Evolutionary conservation across 2,888 invertebrate genomes (phyloP), one percentile per base, ranked within the genome.

Genomic region (Ferdinandea cuprea): DNA sequence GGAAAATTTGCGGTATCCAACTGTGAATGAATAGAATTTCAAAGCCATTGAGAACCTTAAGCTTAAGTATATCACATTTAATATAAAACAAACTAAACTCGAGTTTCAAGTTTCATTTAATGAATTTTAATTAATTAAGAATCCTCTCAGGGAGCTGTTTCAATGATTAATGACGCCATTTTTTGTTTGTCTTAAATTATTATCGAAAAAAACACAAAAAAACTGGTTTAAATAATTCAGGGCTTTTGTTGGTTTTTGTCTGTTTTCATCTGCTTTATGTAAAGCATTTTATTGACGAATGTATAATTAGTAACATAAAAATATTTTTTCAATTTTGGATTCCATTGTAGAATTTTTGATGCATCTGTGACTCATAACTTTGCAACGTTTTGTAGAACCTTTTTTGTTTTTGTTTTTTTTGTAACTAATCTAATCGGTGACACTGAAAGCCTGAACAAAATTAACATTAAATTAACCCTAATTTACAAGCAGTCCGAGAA

Each of bases 391-490:
- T 11, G 9, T 17, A 15, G n/a, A n/a, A 9, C 6, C 30, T 52
- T 17, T n/a, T 32, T 17, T n/a, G 5, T 19, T n/a, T n/a, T n/a
- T n/a, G n/a, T n/a, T n/a, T n/a, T n/a, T n/a, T n/a, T 30, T 35
- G 6, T n/a, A 50, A 30, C 6, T 21, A 37, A 54, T 37, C 54
- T 37, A 54, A 54, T 54, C 54, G 21, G 5, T 3, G n/a, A 37
- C 19, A 54, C 19, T n/a, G 35, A 35, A 35, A 17, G 6, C 19
- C 17, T 44, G 17, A 17, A 21, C 19, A 19, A 25, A 37, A 54
- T 54, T 54, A 19, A 28, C 35, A 74, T 66, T 50, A 58, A 66
- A 66, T 74, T 66, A 66, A 74, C 66, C 66, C 58, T 32, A 58
- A 63, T 66, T 58, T 56, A 54, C 19, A 63, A 42, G 56, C 52